These are phyloP conservation scores for Sternotherus odoratus DNA, from an alignment of 2,797 vertebrate genomes.

Conservation along the genomic window DNA sequence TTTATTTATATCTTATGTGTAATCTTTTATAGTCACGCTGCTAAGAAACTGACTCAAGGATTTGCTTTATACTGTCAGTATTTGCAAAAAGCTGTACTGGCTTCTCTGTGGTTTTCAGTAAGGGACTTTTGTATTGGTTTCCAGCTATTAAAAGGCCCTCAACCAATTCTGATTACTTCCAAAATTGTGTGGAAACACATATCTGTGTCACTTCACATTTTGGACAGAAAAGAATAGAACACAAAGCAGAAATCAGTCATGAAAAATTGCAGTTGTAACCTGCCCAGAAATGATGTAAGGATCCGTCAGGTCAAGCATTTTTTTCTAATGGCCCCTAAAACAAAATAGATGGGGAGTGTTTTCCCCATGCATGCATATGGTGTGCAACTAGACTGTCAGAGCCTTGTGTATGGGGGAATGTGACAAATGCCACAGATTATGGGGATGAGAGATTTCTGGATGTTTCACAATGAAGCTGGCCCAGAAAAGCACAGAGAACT, in stretches of 20 bases:
- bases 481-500: slow-evolving; percentile 24
- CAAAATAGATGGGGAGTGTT: not conserved
- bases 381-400: not conserved
- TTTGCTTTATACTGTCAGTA: not conserved
- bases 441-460: not conserved
- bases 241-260: not conserved
- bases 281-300: not conserved
- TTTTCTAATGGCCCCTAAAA: not conserved
- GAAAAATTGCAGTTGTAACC: not conserved
- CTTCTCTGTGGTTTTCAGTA: not conserved
- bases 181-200: not conserved
- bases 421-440: not conserved
- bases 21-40: not conserved
- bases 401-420: not conserved
- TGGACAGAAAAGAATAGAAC: not conserved
- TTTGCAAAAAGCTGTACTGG: fast-evolving
- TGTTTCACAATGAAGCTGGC: not conserved
- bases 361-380: fast-evolving
- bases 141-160: not conserved
- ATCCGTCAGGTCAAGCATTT: not conserved
- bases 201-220: not conserved
- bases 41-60: not conserved
- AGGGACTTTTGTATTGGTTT: not conserved
- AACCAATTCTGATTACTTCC: not conserved
- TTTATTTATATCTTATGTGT: not conserved